Percentiles rank a stretch among this genome's conserved stretches.
phyloP scores from a whole-genome alignment of 2,888 invertebrate species.

The Macrophya alboannulata region DNA sequence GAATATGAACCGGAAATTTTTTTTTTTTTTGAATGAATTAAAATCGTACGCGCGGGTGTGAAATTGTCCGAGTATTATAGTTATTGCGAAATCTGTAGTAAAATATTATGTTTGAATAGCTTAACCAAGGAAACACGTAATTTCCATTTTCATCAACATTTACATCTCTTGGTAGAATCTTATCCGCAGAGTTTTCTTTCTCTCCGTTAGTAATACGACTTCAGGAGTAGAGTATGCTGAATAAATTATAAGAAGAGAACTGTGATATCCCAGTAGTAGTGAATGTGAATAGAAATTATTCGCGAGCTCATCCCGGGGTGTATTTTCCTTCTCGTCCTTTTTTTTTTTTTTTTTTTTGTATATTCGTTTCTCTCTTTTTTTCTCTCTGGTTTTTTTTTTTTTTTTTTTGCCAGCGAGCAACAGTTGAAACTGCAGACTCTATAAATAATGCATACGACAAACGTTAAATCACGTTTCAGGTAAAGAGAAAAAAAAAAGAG shows the following conservation, averaged over 20 bases:
- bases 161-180: slow-evolving; percentile 15
- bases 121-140: background rate
- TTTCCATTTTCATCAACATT: slow-evolving; percentile 47
- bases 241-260: slow-evolving; percentile 21
- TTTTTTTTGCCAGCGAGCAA: background rate
- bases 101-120: background rate
- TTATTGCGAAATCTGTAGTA: no score
- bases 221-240: slow-evolving; percentile 21
- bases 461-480: slow-evolving; percentile 1
- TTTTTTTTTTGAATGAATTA: background rate
- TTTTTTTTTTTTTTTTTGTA: no score
- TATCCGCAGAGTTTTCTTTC: background rate
- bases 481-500: background rate
- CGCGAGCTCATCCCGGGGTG: slow-evolving; percentile 19
- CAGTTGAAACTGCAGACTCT: slow-evolving; percentile 11
- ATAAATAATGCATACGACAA: slow-evolving; percentile 18
- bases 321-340: background rate
- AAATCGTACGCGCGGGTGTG: background rate
- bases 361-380: no score
- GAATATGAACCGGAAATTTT: background rate
- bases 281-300: slow-evolving; percentile 47
- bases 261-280: slow-evolving; percentile 8
- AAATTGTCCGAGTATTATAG: background rate
- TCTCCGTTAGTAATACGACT: background rate
- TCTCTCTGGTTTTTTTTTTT: no score